Percentiles rank a stretch among this genome's conserved stretches.
These are phyloP conservation scores for Orchesella flavescens DNA, from an alignment of 2,888 invertebrate species.

Conservation along the genomic window DNA sequence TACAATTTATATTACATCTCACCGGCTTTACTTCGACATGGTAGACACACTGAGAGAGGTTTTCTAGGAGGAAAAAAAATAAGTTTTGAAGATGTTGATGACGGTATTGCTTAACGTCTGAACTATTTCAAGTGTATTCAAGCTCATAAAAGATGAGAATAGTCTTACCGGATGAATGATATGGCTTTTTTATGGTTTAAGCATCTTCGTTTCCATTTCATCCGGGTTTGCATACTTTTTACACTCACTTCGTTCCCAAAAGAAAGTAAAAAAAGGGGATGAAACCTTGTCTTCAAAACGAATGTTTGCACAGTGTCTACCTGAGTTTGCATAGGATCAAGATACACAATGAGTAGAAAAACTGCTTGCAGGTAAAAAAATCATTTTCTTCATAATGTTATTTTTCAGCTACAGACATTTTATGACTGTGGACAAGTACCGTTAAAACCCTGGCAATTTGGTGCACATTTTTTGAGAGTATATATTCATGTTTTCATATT, in stretches of 20 bases:
- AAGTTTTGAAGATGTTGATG: slow-evolving; percentile 32
- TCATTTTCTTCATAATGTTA: neutral
- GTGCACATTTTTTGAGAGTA: too few relatives aligned
- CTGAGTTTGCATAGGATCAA: slow-evolving; percentile 4
- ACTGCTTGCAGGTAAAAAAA: slow-evolving; percentile 4
- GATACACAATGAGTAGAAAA: neutral
- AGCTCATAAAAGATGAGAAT: slow-evolving; percentile 55
- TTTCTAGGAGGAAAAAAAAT: slow-evolving; percentile 5
- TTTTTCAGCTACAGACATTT: neutral
- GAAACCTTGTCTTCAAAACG: slow-evolving; percentile 23
- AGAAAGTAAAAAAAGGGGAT: slow-evolving; percentile 5
- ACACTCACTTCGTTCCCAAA: slow-evolving; percentile 26
- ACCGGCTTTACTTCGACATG: neutral
- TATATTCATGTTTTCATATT: too few relatives aligned
- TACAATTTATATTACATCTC: too few relatives aligned
- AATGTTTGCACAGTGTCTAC: slow-evolving; percentile 22
- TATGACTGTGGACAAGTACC: too few relatives aligned
- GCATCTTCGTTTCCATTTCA: slow-evolving; percentile 21
- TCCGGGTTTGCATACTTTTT: neutral
- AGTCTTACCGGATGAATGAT: slow-evolving; percentile 57
- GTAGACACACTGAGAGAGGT: neutral
- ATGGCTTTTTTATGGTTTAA: slow-evolving; percentile 53
- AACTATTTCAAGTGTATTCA: slow-evolving; percentile 47
- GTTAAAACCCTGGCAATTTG: too few relatives aligned
- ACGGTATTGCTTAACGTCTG: slow-evolving; percentile 45